phyloP scores from a whole-genome alignment of 2,797 vertebrate species.

The Phoeniculus purpureus region DNA sequence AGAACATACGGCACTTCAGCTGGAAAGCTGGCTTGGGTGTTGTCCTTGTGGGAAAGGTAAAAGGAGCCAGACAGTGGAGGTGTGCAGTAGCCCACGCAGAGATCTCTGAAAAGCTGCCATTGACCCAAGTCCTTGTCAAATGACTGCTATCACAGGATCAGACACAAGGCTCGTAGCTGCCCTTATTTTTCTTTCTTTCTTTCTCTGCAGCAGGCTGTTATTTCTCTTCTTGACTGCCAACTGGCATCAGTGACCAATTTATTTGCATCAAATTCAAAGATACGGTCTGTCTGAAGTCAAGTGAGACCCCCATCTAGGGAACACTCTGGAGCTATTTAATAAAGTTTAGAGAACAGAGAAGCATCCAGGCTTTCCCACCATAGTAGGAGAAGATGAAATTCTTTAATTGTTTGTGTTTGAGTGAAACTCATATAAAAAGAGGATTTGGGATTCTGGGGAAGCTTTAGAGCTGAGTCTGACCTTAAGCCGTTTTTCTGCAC shows the following conservation, averaged over 20 bases:
- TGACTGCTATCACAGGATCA: background rate
- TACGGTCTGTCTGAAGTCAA: conserved; percentile 3
- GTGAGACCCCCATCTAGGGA: conserved; percentile 31
- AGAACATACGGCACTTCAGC: background rate
- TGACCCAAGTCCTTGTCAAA: background rate
- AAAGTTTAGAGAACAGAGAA: conserved; percentile 35
- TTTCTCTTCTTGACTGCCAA: conserved; percentile 32
- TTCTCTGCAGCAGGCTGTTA: background rate
- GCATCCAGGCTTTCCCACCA: conserved; percentile 49
- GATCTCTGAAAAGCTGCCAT: background rate
- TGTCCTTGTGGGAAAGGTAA: background rate
- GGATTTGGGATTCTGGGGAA: conserved; percentile 66
- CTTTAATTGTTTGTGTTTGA: conserved; percentile 71
- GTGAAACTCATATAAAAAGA: conserved; percentile 69
- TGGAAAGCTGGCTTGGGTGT: background rate
- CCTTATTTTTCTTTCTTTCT: background rate
- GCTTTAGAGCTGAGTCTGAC: conserved; percentile 58
- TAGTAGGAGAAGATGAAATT: conserved; percentile 56
- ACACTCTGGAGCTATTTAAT: conserved; percentile 39
- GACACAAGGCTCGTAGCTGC: background rate
- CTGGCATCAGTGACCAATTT: background rate
- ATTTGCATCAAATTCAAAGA: conserved; percentile 5
- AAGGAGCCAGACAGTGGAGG: background rate
- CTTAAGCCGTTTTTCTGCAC: conserved; percentile 57
- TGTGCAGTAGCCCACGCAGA: background rate